Percentiles rank a stretch among this genome's conserved stretches.
Evolutionary conservation across 2,113 vertebrate genomes (phyloP).

Genomic region (Campylomormyrus tamandua): DNA sequence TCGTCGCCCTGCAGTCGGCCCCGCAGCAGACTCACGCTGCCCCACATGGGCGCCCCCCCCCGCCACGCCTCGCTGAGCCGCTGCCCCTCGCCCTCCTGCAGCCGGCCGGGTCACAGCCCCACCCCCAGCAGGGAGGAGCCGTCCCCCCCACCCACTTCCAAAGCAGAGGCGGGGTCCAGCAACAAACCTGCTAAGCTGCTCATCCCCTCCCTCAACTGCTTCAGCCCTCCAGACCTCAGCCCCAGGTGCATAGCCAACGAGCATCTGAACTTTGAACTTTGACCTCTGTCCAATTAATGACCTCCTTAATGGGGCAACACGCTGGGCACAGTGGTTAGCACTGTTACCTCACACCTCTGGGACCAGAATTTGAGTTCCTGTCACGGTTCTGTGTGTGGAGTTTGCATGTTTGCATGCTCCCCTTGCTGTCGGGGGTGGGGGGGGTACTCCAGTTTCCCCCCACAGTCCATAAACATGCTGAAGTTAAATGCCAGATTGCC

Average conservation of each 20-base stretch:
- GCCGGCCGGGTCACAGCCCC: slow-evolving; percentile 59
- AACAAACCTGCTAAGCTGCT: slow-evolving; percentile 73
- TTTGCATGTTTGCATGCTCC: background rate
- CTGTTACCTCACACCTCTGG: background rate
- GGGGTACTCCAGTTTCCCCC: background rate
- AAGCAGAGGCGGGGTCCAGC: slow-evolving; percentile 21
- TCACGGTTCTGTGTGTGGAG: background rate
- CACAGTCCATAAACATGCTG: background rate
- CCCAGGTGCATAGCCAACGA: slow-evolving; percentile 64
- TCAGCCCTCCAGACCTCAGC: slow-evolving; percentile 74
- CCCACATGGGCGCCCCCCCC: slow-evolving; percentile 67
- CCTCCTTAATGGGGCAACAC: background rate
- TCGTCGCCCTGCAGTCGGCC: slow-evolving; percentile 57
- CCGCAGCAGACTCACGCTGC: slow-evolving; percentile 69
- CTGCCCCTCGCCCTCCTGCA: slow-evolving; percentile 60
- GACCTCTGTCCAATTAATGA: background rate
- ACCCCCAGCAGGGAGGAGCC: slow-evolving; percentile 56
- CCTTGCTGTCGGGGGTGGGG: background rate
- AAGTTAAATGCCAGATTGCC: background rate
- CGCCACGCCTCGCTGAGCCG: slow-evolving; percentile 24
- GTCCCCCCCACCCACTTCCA: background rate
- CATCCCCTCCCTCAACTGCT: slow-evolving; percentile 70
- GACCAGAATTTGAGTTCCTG: background rate
- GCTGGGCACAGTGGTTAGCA: background rate
- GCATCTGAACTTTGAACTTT: background rate